A percentile compares a stretch with the other conserved stretches of the same genome.
These are phyloP conservation scores for Priocnemis perturbator DNA, from an alignment of 2,888 invertebrate species.

Conservation along the genomic window DNA sequence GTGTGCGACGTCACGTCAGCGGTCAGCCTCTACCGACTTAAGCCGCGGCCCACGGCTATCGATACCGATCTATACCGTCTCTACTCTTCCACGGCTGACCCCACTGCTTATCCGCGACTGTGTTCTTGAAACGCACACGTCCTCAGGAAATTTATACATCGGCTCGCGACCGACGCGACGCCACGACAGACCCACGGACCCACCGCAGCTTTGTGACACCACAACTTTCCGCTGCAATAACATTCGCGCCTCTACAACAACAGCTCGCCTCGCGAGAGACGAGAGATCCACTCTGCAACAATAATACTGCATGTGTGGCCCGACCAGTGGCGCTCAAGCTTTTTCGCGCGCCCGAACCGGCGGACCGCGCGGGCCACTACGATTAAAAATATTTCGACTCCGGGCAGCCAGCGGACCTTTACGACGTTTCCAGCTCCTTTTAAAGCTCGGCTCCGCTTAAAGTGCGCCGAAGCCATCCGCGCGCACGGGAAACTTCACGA, in stretches of 20 bases:
- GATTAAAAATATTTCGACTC: not conserved
- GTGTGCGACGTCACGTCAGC: too few relatives aligned
- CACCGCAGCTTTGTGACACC: conserved; percentile 67
- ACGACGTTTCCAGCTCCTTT: not conserved
- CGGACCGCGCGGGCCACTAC: not conserved
- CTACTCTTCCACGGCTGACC: too few relatives aligned
- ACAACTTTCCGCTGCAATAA: conserved; percentile 67
- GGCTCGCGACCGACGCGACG: not conserved
- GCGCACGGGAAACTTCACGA: not conserved
- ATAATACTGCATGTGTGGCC: conserved; percentile 71
- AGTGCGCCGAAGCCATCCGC: not conserved
- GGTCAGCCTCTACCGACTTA: too few relatives aligned
- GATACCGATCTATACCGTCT: too few relatives aligned
- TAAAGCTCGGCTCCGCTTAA: too few relatives aligned
- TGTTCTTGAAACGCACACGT: too few relatives aligned
- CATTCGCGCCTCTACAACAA: conserved; percentile 65
- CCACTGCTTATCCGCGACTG: too few relatives aligned
- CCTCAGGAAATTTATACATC: too few relatives aligned
- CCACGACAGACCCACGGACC: conserved; percentile 39
- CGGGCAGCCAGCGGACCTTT: not conserved
- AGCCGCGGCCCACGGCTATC: too few relatives aligned
- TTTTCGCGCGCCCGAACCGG: conserved; percentile 27
- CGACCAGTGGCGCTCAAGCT: conserved; percentile 53
- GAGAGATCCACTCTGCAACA: conserved; percentile 68
- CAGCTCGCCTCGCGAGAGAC: conserved; percentile 54